Evolutionary conservation across 2,888 invertebrate species (phyloP), one percentile per base, ranked within the genome.

Genomic region (Julus scandinavius): DNA sequence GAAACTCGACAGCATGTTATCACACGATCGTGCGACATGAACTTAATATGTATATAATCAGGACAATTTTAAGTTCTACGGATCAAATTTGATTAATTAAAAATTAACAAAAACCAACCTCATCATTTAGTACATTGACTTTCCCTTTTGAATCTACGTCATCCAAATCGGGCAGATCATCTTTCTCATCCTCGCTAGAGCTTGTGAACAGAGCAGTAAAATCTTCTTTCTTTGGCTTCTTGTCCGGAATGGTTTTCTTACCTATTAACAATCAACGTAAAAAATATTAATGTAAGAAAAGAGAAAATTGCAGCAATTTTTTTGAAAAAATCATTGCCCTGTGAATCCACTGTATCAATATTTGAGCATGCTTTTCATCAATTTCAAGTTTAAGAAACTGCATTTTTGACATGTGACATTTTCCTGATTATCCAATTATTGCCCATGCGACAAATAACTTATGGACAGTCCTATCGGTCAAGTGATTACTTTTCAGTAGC

Each of bases 221-320:
- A 38, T 13, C 38, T 4, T 63, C 58, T 11, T 80, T 80, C 80
- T 80, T 80, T 20, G 80, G 1, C 38, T 38, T 38, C 80, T 80
- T 80, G 11, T 80, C 80, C 38, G 80, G 80, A 80, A 80, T 80
- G 80, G 0, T 80, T 80, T 80, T 80, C 80, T 80, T 80, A 29
- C 29, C 80, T 80, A 4, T 80, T 29, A 80, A 2, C 13, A 11
- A 80, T 20, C 0, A 80, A 54, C 11, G 54, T 7, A 54, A 54
- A 45, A 45, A 63, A 63, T 3, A 20, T 63, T 9, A 29, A 80
- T 29, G 6, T 38, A 38, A 72, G 72, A 29, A 29, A 29, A 4
- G 11, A 38, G 11, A 20, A 11, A 80, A 80, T 80, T 38, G 38
- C 7, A 9, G 20, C 4, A 80, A 38, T 9, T 80, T 80, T 38